Evolutionary conservation across 2,113 vertebrate species (phyloP), one percentile per base, ranked within the genome.

Genomic region (Nettapus auritus): DNA sequence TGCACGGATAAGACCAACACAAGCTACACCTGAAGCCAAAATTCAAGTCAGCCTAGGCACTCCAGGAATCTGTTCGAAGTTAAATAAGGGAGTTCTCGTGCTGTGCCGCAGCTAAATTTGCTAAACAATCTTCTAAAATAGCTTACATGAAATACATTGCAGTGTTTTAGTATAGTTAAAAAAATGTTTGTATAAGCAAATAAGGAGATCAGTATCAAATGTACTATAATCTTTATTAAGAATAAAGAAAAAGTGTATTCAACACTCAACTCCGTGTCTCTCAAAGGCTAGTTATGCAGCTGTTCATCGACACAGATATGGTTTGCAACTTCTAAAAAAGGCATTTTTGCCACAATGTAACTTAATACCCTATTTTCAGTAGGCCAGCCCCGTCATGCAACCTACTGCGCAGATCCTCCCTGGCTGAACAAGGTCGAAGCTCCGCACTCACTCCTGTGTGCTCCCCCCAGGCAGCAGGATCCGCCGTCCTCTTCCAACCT

Each of bases 261-360:
- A 67, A 48, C 46, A 86, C 25, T 31, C 9, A 91, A 63, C 14
- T 74, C 55, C 8, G 28, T 69, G 52, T 71, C 56, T 67, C 36
- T 63, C 50, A 40, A 59, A 95, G 71, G 60, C 76, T 25, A 93
- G 56, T 71, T 78, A 62, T 4, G 71, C 82, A 90, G 88, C 76
- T 75, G 79, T 21, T 86, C 76, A 38, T n/a, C 79, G 25, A 29
- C 76, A 59, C 28, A 77, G 44, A 88, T 56, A 22, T 0, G 8
- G 64, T 56, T 42, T 34, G 34, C 64, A 81, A 85, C 71, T 95
- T 95, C 94, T 93, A 95, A 95, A 96, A 96, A 93, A 91, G 85
- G 76, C 69, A 3, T 13, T 94, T 96, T 96, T 94, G 88, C 90
- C 56, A 75, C 36, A 57, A 60, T 71, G 86, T 75, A 96, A 97